phyloP scores from a whole-genome alignment of 1,140 invertebrate species.

The Lordiphosa clarofinis region DNA sequence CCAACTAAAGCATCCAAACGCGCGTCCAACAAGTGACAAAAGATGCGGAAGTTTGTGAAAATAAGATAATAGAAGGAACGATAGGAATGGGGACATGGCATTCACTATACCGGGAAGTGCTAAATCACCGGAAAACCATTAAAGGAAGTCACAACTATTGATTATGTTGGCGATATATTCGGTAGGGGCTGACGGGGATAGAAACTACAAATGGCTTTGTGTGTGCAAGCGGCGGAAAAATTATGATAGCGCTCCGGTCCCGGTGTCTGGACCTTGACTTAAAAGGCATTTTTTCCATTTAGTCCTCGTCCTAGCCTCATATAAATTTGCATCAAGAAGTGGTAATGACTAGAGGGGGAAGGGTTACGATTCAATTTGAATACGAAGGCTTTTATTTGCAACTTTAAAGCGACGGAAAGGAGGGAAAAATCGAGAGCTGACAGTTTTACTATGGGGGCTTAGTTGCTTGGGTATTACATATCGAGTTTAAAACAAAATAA shows the following conservation, averaged over 20 bases:
- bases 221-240: slow-evolving; percentile 56
- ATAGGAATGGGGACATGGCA: slow-evolving; percentile 5
- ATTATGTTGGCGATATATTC: slow-evolving; percentile 59
- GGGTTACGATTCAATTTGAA: slow-evolving; percentile 35
- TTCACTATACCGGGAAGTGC: slow-evolving; percentile 1
- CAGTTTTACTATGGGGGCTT: no score
- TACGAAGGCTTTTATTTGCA: slow-evolving; percentile 47
- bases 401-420: slow-evolving; percentile 48
- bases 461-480: no score
- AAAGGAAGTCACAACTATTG: slow-evolving; percentile 71
- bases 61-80: slow-evolving; percentile 16
- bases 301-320: slow-evolving; percentile 27
- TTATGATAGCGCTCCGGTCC: slow-evolving; percentile 48
- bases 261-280: neutral
- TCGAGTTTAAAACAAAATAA: no score
- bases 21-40: slow-evolving; percentile 53
- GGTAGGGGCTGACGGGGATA: slow-evolving; percentile 1
- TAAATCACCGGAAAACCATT: slow-evolving; percentile 71
- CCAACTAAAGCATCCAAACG: slow-evolving; percentile 22
- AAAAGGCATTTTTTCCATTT: neutral
- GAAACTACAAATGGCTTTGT: slow-evolving; percentile 53
- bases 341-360: no score
- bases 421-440: no score
- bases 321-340: slow-evolving; percentile 35
- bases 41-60: slow-evolving; percentile 30